These are phyloP conservation scores for Octomys mimax DNA, from an alignment of 2,797 vertebrate species.

Conservation along the genomic window DNA sequence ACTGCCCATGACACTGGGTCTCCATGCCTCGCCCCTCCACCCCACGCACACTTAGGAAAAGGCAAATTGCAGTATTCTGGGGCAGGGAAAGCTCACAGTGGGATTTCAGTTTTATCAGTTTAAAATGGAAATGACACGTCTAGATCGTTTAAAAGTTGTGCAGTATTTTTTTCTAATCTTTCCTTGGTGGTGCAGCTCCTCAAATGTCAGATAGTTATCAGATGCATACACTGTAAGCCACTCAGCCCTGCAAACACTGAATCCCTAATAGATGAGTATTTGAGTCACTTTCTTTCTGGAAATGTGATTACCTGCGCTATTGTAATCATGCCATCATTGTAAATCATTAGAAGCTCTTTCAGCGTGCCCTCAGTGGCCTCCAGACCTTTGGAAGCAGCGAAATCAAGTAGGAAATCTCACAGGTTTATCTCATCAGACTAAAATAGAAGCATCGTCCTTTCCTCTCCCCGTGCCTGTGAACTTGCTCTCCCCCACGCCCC, in stretches of 20 bases:
- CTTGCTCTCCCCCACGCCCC: background rate
- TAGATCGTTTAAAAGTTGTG: background rate
- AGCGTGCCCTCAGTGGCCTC: background rate
- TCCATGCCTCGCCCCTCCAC: accelerated
- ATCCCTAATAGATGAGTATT: background rate
- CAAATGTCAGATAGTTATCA: background rate
- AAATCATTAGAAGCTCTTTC: constrained; percentile 51
- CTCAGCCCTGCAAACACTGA: background rate
- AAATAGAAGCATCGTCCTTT: background rate
- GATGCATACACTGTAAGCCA: background rate
- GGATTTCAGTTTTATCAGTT: background rate
- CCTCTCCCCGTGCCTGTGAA: background rate
- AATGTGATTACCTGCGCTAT: background rate
- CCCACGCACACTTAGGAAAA: background rate
- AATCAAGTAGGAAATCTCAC: constrained; percentile 20
- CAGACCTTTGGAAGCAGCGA: constrained; percentile 44
- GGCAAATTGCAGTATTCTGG: background rate
- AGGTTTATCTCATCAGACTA: background rate
- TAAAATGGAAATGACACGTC: background rate
- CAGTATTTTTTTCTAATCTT: background rate
- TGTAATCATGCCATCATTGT: constrained; percentile 40
- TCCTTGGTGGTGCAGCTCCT: no score
- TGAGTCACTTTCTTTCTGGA: background rate
- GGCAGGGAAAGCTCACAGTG: background rate
- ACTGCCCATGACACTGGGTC: accelerated